A percentile compares a stretch with the other conserved stretches of the same genome.
phyloP scores from a whole-genome alignment of 2,113 vertebrate genomes.

The Hydropotes inermis region DNA sequence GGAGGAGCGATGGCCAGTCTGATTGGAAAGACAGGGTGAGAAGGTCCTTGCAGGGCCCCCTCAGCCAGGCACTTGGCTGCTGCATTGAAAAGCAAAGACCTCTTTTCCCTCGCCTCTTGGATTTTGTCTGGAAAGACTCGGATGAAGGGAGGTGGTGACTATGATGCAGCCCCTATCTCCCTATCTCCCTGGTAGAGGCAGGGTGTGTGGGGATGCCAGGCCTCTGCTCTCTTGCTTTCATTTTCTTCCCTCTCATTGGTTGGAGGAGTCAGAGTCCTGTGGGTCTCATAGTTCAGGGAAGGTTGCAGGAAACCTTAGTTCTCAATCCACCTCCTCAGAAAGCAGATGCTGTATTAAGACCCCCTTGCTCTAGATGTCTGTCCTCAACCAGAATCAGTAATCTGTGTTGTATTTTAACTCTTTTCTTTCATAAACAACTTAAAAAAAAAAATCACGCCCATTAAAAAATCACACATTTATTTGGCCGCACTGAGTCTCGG shows the following conservation, averaged over 20 bases:
- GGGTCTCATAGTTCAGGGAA: not conserved
- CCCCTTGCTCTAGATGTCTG: not conserved
- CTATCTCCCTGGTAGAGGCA: not conserved
- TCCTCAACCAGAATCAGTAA: not conserved
- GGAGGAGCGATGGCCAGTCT: not conserved
- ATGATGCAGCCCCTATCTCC: not conserved
- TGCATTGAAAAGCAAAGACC: not conserved
- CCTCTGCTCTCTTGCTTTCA: not conserved
- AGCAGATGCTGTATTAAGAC: not conserved
- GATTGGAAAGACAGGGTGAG: not conserved
- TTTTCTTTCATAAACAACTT: not conserved
- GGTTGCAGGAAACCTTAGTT: not conserved
- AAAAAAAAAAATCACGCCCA: not conserved
- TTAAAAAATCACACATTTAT: not conserved
- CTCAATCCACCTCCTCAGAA: not conserved
- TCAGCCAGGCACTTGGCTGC: not conserved
- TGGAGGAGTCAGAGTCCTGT: not conserved
- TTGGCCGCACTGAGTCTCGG: not conserved
- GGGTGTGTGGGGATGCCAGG: not conserved
- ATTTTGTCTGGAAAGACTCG: not conserved
- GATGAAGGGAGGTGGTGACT: not conserved
- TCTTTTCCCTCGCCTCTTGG: not conserved
- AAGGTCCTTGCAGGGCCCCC: not conserved
- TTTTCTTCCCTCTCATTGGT: not conserved
- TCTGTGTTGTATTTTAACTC: not conserved